Evolutionary conservation across 2,888 invertebrate species (phyloP), one percentile per base, ranked within the genome.

Genomic region (Acrobasis consociella): DNA sequence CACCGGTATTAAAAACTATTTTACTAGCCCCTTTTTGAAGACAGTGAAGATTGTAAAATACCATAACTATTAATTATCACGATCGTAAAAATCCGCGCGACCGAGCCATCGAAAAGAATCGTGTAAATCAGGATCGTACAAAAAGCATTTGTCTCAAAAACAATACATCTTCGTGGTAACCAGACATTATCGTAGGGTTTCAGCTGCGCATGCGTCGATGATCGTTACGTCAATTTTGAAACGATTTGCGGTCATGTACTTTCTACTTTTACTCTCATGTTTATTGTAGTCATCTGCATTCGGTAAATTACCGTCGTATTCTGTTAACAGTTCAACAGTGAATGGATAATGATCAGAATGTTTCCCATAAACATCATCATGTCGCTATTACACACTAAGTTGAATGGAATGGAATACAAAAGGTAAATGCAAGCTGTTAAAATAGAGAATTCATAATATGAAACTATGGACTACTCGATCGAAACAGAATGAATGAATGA

Each of bases 191-290:
- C 17, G 46, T 49, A 17, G 38, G 13, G 50, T 39, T 49, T 49
- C 38, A 49, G 16, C 5, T 50, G 16, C 13, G 50, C 38, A 9
- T 13, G 15, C 59, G 9, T 50, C 50, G 38, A 60, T 39, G 59
- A 42, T 16, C 16, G 37, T 56, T 46, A 56, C 42, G 17, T 56
- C 46, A 56, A 22, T 46, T 46, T 56, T 55, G 42, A 56, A 56
- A 42, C 56, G 46, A 56, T 56, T 42, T 56, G 56, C 42, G 56
- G 17, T 56, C 46, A 22, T 39, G 56, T 13, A 46, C 56, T 56
- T 56, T 56, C 56, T 56, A 56, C 56, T 56, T 56, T 55, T 55
- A 55, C 55, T 39, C 55, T 56, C 42, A 56, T 56, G 56, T 42
- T 56, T 42, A 56, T 56, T 56, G 56, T 42, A 10, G 46, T 56